Evolutionary conservation across 2,797 vertebrate species (phyloP).

Genomic region (Rhadinocentrus ornatus): DNA sequence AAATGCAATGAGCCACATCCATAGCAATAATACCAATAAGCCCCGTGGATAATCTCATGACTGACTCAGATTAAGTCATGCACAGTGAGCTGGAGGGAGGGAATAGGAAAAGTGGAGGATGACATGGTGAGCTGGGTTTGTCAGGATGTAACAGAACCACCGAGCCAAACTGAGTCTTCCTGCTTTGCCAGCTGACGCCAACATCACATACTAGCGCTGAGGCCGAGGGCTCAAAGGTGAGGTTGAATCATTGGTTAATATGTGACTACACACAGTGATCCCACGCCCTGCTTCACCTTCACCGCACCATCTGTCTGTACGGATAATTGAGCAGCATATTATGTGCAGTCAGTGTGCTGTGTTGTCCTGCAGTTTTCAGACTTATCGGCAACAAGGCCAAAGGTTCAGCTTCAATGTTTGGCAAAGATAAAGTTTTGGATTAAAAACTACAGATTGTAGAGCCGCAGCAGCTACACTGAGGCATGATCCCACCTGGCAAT

Average conservation of each 20-base stretch:
- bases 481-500: not conserved
- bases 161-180: conserved; percentile 32
- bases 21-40: conserved; percentile 81
- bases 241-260: conserved; percentile 66
- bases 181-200: conserved; percentile 13
- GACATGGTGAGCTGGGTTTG: conserved; percentile 29
- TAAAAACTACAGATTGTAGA: not conserved
- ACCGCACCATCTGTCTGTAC: conserved; percentile 52
- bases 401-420: conserved; percentile 30
- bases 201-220: not conserved
- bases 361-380: conserved; percentile 49
- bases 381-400: conserved; percentile 40
- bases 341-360: conserved; percentile 41
- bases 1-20: conserved; percentile 79
- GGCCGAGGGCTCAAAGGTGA: conserved; percentile 52
- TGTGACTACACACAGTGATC: conserved; percentile 55
- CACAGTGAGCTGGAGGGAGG: conserved; percentile 46
- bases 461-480: not conserved
- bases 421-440: conserved; percentile 12
- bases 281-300: conserved; percentile 63
- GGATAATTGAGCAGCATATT: conserved; percentile 61
- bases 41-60: conserved; percentile 79
- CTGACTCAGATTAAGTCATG: conserved; percentile 80
- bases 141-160: conserved; percentile 20
- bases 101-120: conserved; percentile 7